These are phyloP conservation scores for Stichodactyla mertensii DNA, from an alignment of 64 coral and sea anemone genomes.

Conservation along the genomic window DNA sequence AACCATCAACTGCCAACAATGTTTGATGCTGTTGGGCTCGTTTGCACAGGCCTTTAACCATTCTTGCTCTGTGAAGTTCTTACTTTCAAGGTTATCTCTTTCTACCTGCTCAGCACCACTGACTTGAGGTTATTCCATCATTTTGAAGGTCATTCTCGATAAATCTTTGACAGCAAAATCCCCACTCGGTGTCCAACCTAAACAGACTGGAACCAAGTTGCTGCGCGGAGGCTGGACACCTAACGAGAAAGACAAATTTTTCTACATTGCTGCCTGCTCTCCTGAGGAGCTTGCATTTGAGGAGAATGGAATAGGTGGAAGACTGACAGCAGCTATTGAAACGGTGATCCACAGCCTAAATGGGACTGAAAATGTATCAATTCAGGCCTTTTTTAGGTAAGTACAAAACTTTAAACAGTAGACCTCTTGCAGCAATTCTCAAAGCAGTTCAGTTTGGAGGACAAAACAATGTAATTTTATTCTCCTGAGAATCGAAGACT, in stretches of 20 bases:
- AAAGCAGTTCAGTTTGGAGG: too few relatives aligned
- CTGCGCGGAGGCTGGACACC: slow-evolving; percentile 10
- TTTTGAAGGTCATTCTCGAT: background rate
- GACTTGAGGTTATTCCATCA: background rate
- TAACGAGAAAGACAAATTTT: background rate
- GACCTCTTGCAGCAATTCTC: background rate
- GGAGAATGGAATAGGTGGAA: background rate
- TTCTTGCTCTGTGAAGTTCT: too few relatives aligned
- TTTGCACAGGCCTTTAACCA: too few relatives aligned
- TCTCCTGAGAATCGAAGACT: too few relatives aligned
- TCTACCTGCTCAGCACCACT: too few relatives aligned
- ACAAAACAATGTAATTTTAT: too few relatives aligned
- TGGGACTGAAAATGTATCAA: background rate
- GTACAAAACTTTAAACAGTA: background rate
- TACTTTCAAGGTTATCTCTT: too few relatives aligned
- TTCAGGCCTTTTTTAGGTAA: background rate
- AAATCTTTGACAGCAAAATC: background rate
- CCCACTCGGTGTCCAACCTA: background rate
- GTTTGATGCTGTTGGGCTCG: too few relatives aligned
- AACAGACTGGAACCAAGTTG: background rate
- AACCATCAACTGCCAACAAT: too few relatives aligned
- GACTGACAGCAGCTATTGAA: background rate
- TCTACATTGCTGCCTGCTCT: slow-evolving; percentile 3
- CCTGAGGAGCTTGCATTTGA: background rate
- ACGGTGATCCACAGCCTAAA: background rate